Evolutionary conservation across 2,888 invertebrate genomes (phyloP), one percentile per base, ranked within the genome.

Genomic region (Mylabris sibirica): DNA sequence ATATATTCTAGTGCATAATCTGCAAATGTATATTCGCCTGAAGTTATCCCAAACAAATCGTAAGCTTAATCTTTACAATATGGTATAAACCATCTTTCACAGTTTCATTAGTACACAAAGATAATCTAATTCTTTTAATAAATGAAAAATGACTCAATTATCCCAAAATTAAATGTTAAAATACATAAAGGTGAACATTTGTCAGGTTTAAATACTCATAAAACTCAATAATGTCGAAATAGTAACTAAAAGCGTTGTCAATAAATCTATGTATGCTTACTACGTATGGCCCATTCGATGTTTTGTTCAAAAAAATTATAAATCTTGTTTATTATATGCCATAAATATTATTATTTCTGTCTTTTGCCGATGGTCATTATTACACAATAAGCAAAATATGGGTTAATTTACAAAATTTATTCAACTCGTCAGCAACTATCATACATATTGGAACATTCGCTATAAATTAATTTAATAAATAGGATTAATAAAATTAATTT

Each of bases 171-270:
- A 30, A 30, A 38, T 38, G 12, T 38, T 38, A 12, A 38, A 12
- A 38, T 12, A 38, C 38, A 38, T 0, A 9, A 63, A 59, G 65
- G 65, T 63, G 68, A 65, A 65, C 38, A 49, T 69, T 69, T 66
- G 65, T 65, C 30, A 30, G 1, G 30, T 30, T 30, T 69, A 66
- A 60, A 35, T 63, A 69, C 44, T 65, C 63, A 30, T 68, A 68
- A 67, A 68, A 68, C 24, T 14, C 9, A 63, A 61, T 66, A 63
- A 35, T 62, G 26, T 57, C 63, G 41, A 66, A 66, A 34, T 30
- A 59, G 64, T 60, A 67, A 67, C 62, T 65, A 68, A 68, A 67
- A 68, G 60, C 68, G 61, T 64, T 38, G 59, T 17, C 62, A 38
- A 65, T 68, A 68, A 68, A 65, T 68, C 65, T 30, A 53, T 49